Base-by-base conservation (phyloP, 2,113 vertebrate species). In the Prionailurus bengalensis region DNA sequence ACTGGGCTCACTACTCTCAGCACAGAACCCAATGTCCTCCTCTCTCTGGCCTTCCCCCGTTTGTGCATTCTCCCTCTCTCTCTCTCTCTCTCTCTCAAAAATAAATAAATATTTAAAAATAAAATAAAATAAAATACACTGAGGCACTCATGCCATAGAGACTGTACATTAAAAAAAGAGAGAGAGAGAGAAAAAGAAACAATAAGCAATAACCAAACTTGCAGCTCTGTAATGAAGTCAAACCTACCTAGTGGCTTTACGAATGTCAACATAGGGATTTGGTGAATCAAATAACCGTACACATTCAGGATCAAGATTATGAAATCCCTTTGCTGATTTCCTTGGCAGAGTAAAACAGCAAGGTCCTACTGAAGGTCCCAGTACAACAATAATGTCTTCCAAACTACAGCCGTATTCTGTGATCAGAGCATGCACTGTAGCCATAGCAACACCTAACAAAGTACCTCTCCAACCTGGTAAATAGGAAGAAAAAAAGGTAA, bases 401-500 rank as follows among this genome's bases (percentile, higher is more conserved):
- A 98, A 33, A 0, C 96, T 91, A 95, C 99, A 99, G 73, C 99
- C 99, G 14, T 99, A 99, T 97, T 99, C 99, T 4, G 95, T 95
- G 66, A 99, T 97, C 99, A 99, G 99, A 84, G 99, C 99, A 55
- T 99, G 98, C 81, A 99, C 99, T 7, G 99, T 99, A 33, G 99
- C 99, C 99, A 99, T 99, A 3, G 99, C 99, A 79, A 99, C 98
- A 61, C 99, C 99, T 98, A 99, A 98, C 97, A 99, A 83, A 3
- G 99, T 99, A 58, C 99, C 99, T 97, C 97, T 99, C 99, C 99
- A 99, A 21, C 99, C 99, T 99, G 89, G 63, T 19, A 96, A 89
- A 89, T 0, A 94, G 29, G 45, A 97, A 96, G 83, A 48, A 16
- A 70, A 92, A 82, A 33, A 84, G 58, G n/a, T 45, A 91, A 84